Conservation (phyloP, 2,888 invertebrate species). For the Trissoscelio sp. region DNA sequence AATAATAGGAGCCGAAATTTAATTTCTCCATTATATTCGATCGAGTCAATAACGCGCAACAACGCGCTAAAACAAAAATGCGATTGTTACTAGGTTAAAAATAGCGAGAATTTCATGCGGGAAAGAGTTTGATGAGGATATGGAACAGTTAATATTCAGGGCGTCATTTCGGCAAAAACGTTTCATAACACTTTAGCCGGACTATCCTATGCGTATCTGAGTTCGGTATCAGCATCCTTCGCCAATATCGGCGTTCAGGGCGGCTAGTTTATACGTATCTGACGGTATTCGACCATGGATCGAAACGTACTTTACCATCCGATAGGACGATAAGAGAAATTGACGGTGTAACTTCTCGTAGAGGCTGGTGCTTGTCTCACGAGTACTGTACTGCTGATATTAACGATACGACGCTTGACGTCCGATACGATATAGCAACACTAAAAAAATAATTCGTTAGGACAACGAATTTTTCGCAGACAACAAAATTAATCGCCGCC, state of each 20-base stretch:
- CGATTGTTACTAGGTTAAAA: not conserved
- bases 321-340: constrained; percentile 68
- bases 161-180: constrained; percentile 50
- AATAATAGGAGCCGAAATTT: not conserved
- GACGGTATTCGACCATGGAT: constrained; percentile 60
- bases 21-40: not conserved
- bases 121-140: constrained; percentile 40
- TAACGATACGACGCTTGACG: constrained; percentile 66
- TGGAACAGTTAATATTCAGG: constrained; percentile 35
- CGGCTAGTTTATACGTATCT: constrained; percentile 62
- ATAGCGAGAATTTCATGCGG: not conserved
- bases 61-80: not conserved
- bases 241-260: constrained; percentile 60
- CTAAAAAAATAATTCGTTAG: constrained; percentile 51
- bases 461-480: constrained; percentile 26
- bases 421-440: constrained; percentile 50
- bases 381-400: constrained; percentile 61
- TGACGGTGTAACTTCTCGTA: constrained; percentile 68
- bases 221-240: constrained; percentile 53
- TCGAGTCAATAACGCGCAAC: not conserved
- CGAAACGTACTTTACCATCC: constrained; percentile 65
- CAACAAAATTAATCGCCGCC: constrained; percentile 22
- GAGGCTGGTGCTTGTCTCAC: constrained; percentile 66
- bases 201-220: constrained; percentile 38
- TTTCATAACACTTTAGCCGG: constrained; percentile 60